These are phyloP conservation scores for Temnothorax curvispinosus DNA, from an alignment of 1,140 invertebrate species.

Conservation along the genomic window DNA sequence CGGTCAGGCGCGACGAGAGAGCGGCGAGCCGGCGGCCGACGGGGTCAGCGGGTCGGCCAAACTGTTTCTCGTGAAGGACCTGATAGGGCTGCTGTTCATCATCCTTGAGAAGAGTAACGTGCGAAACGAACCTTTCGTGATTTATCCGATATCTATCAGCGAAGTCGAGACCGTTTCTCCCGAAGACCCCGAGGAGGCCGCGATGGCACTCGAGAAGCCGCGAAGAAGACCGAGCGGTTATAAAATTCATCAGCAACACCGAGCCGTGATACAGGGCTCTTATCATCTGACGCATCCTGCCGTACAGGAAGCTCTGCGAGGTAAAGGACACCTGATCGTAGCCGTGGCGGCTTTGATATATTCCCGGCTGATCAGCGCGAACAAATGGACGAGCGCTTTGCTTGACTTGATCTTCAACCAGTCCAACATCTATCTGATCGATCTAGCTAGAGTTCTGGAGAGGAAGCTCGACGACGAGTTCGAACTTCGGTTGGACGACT, in stretches of 20 bases:
- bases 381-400: slow-evolving; percentile 80
- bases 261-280: slow-evolving; percentile 78
- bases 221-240: slow-evolving; percentile 76
- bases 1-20: slow-evolving; percentile 77
- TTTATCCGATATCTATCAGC: slow-evolving; percentile 73
- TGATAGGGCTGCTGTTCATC: slow-evolving; percentile 76
- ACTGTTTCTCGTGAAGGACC: slow-evolving; percentile 76
- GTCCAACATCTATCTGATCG: slow-evolving; percentile 81
- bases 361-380: slow-evolving; percentile 76
- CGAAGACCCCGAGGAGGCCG: slow-evolving; percentile 35
- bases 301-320: slow-evolving; percentile 71
- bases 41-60: slow-evolving; percentile 73
- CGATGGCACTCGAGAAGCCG: slow-evolving; percentile 46
- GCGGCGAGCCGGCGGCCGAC: slow-evolving; percentile 62
- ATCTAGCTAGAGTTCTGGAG: slow-evolving; percentile 75
- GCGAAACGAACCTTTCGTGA: slow-evolving; percentile 78
- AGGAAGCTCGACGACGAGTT: slow-evolving; percentile 77
- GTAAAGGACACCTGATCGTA: slow-evolving; percentile 76
- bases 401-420: slow-evolving; percentile 84
- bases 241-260: slow-evolving; percentile 70
- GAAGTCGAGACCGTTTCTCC: slow-evolving; percentile 49
- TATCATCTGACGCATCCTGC: slow-evolving; percentile 78
- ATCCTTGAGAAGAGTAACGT: slow-evolving; percentile 81
- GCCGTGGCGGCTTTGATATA: slow-evolving; percentile 80
- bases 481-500: slow-evolving; percentile 75